Conservation (phyloP, 2,888 invertebrate genomes). For the Athetis lepigone region DNA sequence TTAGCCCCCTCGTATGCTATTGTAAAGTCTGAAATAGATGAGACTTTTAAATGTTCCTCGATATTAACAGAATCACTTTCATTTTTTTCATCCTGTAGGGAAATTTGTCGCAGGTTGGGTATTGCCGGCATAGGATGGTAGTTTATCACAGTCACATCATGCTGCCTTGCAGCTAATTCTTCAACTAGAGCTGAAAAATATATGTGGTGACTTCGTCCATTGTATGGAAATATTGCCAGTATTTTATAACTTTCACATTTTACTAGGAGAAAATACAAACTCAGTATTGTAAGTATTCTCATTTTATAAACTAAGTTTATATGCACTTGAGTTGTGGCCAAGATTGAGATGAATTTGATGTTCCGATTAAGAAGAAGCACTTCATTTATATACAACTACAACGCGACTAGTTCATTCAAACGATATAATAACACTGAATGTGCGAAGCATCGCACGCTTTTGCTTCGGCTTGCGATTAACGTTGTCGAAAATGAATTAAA, state of each 20-base stretch:
- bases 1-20: slow-evolving; percentile 32
- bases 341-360: background rate
- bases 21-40: slow-evolving; percentile 42
- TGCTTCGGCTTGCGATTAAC: background rate
- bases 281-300: slow-evolving; percentile 19
- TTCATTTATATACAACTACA: background rate
- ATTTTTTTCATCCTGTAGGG: slow-evolving; percentile 56
- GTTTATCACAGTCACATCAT: slow-evolving; percentile 76
- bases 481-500: background rate
- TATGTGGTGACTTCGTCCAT: slow-evolving; percentile 72
- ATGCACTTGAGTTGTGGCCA: background rate
- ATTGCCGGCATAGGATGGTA: slow-evolving; percentile 73
- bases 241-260: slow-evolving; percentile 62
- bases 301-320: slow-evolving; percentile 5
- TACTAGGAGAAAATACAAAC: slow-evolving; percentile 22
- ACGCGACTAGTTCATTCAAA: slow-evolving; percentile 24
- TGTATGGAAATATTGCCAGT: slow-evolving; percentile 69
- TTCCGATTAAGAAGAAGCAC: background rate
- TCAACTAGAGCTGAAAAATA: slow-evolving; percentile 54
- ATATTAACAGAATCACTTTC: slow-evolving; percentile 32
- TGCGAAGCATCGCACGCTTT: background rate
- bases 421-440: slow-evolving; percentile 25
- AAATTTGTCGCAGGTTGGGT: slow-evolving; percentile 78
- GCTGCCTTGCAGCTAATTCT: slow-evolving; percentile 71
- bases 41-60: slow-evolving; percentile 30